Conservation (phyloP, 2,888 invertebrate genomes). For the Zele albiditarsus region DNA sequence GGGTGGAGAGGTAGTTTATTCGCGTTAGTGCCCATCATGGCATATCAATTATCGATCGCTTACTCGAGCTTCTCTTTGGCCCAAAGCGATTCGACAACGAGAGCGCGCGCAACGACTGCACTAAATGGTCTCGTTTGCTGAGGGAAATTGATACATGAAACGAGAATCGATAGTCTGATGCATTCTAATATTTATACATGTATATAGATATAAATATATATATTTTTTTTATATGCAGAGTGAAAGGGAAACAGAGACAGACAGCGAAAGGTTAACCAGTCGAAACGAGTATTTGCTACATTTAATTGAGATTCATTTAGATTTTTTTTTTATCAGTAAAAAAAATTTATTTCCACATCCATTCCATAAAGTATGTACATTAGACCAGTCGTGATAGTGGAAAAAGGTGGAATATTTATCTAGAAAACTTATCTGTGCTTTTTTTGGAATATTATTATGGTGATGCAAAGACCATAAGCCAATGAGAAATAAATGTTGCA, state of each 20-base stretch:
- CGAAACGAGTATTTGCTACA: background rate
- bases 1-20: slow-evolving; percentile 22
- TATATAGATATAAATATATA: background rate
- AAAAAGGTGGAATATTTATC: too few relatives aligned
- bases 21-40: slow-evolving; percentile 37
- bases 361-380: too few relatives aligned
- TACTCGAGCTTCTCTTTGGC: slow-evolving; percentile 11
- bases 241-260: background rate
- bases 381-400: too few relatives aligned
- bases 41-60: slow-evolving; percentile 41
- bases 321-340: too few relatives aligned
- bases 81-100: slow-evolving; percentile 30
- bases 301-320: background rate
- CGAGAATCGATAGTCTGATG: background rate
- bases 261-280: background rate
- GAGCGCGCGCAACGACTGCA: slow-evolving; percentile 16
- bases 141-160: slow-evolving; percentile 38
- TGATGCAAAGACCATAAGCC: too few relatives aligned
- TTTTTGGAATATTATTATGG: too few relatives aligned
- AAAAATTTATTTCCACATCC: too few relatives aligned
- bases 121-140: slow-evolving; percentile 35
- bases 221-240: background rate
- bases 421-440: too few relatives aligned
- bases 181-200: background rate
- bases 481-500: too few relatives aligned